Evolutionary conservation across 2,888 invertebrate species (phyloP).

Genomic region (Neoitamus cyanurus): DNA sequence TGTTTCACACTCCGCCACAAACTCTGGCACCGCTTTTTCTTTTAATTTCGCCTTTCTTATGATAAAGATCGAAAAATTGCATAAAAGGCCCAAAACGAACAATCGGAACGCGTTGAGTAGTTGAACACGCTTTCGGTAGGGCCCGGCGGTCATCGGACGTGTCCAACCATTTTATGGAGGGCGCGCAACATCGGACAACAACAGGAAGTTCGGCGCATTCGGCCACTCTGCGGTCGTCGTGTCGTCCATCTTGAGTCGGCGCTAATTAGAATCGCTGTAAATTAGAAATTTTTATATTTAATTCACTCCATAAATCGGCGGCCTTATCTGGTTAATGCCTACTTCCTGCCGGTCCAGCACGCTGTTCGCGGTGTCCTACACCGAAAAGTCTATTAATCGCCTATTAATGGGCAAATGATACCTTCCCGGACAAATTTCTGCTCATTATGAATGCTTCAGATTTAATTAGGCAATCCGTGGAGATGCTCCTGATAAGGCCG

Average conservation of each 20-base stretch:
- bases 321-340: slow-evolving; percentile 3
- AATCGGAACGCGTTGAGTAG: background rate
- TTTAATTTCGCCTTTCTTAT: slow-evolving; percentile 11
- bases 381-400: slow-evolving; percentile 4
- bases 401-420: slow-evolving; percentile 7
- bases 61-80: slow-evolving; percentile 1
- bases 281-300: slow-evolving; percentile 12
- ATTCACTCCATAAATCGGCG: slow-evolving; percentile 1
- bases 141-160: background rate
- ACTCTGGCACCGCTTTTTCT: slow-evolving; percentile 1
- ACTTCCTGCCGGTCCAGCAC: background rate
- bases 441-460: slow-evolving; percentile 19
- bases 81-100: background rate
- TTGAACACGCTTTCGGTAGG: background rate
- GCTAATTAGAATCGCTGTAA: slow-evolving; percentile 16
- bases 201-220: background rate
- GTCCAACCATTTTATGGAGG: slow-evolving; percentile 6
- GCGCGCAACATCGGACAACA: background rate
- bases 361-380: background rate
- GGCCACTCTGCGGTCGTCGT: background rate
- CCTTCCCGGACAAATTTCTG: slow-evolving; percentile 15
- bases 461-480: slow-evolving; percentile 7
- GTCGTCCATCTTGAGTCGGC: background rate
- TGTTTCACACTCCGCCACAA: slow-evolving; percentile 37
- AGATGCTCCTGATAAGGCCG: background rate